Percentiles rank a stretch among this genome's conserved stretches.
Conservation (phyloP, 23 tunicate species). For the Botrylloides violaceus region DNA sequence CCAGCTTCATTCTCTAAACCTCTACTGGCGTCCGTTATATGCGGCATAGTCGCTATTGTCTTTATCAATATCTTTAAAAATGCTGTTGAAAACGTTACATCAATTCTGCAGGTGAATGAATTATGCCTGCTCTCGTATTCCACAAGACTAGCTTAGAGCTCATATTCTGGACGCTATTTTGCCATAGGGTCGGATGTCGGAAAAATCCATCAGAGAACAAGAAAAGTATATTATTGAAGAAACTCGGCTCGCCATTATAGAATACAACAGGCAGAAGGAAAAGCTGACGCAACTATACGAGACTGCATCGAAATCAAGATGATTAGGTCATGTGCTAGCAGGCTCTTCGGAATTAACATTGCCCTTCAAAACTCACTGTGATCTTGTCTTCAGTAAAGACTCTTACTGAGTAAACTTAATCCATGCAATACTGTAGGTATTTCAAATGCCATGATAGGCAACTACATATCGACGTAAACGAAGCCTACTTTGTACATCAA, state of each 20-base stretch:
- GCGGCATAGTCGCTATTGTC: neutral
- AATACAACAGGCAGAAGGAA: neutral
- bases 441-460: too few species aligned
- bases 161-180: too few species aligned
- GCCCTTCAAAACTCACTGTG: too few species aligned
- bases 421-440: too few species aligned
- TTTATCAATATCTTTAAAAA: neutral
- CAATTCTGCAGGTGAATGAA: neutral
- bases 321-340: too few species aligned
- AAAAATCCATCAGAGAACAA: neutral
- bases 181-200: neutral
- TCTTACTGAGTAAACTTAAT: too few species aligned
- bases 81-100: neutral
- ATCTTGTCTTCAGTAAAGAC: too few species aligned
- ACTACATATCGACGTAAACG: too few species aligned
- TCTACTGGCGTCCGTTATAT: neutral
- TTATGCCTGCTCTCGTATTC: neutral
- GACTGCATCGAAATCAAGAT: neutral
- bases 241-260: neutral
- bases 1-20: neutral
- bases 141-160: too few species aligned
- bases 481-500: too few species aligned
- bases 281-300: neutral
- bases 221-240: neutral
- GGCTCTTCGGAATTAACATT: too few species aligned